phyloP scores from a whole-genome alignment of 2,113 vertebrate genomes.

The Catagonus wagneri region DNA sequence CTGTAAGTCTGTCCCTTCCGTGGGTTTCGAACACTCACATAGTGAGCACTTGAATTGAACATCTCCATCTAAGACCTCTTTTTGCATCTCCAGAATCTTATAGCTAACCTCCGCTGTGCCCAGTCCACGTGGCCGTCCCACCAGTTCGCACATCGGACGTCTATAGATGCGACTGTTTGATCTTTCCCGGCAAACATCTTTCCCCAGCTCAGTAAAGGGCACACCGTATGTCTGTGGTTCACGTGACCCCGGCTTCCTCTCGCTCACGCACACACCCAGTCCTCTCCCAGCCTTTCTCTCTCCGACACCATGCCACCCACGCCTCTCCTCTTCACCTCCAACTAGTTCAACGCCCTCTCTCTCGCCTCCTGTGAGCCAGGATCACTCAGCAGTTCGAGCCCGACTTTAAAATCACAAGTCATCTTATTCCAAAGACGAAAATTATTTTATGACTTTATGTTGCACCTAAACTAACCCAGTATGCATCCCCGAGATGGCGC shows the following conservation, averaged over 20 bases:
- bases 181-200: background rate
- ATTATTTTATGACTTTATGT: background rate
- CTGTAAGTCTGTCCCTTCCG: background rate
- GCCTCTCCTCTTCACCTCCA: background rate
- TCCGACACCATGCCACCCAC: background rate
- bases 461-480: background rate
- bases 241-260: background rate
- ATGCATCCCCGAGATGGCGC: background rate
- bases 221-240: rapidly evolving
- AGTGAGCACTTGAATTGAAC: background rate
- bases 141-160: background rate
- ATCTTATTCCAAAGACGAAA: background rate
- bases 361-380: background rate
- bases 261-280: background rate
- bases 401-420: background rate
- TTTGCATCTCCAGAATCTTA: background rate
- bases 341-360: background rate
- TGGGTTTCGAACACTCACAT: background rate
- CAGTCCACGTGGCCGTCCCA: background rate
- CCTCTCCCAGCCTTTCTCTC: background rate
- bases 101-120: background rate
- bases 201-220: too few relatives aligned
- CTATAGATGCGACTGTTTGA: background rate
- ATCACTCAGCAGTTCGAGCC: background rate
- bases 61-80: background rate